Percentiles rank a stretch among this genome's conserved stretches.
phyloP scores from a whole-genome alignment of 2,797 vertebrate genomes.

The Morus bassanus region DNA sequence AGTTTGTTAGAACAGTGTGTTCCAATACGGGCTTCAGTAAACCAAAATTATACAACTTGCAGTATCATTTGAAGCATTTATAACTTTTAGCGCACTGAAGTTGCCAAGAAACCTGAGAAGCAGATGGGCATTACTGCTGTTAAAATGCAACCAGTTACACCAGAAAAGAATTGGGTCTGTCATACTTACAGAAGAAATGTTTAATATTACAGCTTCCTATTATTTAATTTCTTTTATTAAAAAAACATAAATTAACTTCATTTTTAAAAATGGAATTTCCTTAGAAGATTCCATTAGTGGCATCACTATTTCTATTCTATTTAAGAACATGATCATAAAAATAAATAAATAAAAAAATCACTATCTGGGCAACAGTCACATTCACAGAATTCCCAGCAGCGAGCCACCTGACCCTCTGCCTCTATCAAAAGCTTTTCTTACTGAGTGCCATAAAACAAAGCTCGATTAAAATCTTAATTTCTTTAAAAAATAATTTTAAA shows the following conservation, averaged over 20 bases:
- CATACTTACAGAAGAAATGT: background rate
- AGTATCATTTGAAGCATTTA: conserved; percentile 21
- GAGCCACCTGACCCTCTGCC: background rate
- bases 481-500: background rate
- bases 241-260: background rate
- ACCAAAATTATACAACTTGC: conserved; percentile 20
- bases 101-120: conserved; percentile 53
- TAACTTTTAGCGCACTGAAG: conserved; percentile 30
- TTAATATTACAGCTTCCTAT: background rate
- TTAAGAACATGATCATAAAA: background rate
- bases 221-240: background rate
- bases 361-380: background rate
- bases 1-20: conserved; percentile 40
- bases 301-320: background rate
- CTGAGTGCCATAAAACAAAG: background rate
- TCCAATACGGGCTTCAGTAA: conserved; percentile 32
- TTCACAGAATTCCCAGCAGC: background rate
- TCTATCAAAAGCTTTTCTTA: background rate
- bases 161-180: background rate
- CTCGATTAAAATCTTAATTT: background rate
- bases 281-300: background rate
- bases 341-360: background rate
- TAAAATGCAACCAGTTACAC: conserved; percentile 23
- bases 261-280: background rate
- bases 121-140: conserved; percentile 51